Evolutionary conservation across 2,888 invertebrate genomes (phyloP), one percentile per base, ranked within the genome.

Genomic region (Asteroscopus sphinx): DNA sequence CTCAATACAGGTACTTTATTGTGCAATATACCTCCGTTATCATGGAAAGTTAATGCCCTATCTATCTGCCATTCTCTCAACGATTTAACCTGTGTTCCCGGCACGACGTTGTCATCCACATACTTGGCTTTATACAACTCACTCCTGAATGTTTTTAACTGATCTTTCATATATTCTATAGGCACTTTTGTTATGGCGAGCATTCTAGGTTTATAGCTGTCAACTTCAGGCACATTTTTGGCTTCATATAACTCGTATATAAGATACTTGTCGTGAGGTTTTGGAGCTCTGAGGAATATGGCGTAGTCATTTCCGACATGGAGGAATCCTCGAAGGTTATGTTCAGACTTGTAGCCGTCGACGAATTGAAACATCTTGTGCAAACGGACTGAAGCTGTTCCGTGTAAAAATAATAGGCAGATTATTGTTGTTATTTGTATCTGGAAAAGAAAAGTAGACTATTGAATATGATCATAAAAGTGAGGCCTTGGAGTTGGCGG

Each of bases 61-160:
- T 85, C 82, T 64, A 93, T 88, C 68, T 93, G 93, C 93, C 93
- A 93, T 69, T 93, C 93, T 37, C 90, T 82, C 32, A 93, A 48
- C 0, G 89, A 91, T 53, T 80, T 83, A n/a, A 92, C 86, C 63
- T 82, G 78, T 1, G 88, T 90, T 1, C 93, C 93, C 0, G 93
- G 93, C 0, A 93, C 78, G 0, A 83, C 68, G 44, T 86, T 84
- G 3, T 81, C 71, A 53, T 91, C 82, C 0, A 84, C 72, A 68
- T 91, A 90, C 57, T 90, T 93, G 0, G 91, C 82, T 36, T 74
- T 82, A 48, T 87, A 86, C 6, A 93, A 51, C 42, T 93, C 93
- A 7, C 73, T 58, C 48, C 85, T 81, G 36, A 81, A 93, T 0
- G 68, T 74, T 46, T 77, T 83, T 1, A 93, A 62, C 57, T 93